A percentile compares a stretch with the other conserved stretches of the same genome.
Evolutionary conservation across 30 jellyfish, hydroid and myxozoan genomes (phyloP).

Genomic region (Turritopsis dohrnii): DNA sequence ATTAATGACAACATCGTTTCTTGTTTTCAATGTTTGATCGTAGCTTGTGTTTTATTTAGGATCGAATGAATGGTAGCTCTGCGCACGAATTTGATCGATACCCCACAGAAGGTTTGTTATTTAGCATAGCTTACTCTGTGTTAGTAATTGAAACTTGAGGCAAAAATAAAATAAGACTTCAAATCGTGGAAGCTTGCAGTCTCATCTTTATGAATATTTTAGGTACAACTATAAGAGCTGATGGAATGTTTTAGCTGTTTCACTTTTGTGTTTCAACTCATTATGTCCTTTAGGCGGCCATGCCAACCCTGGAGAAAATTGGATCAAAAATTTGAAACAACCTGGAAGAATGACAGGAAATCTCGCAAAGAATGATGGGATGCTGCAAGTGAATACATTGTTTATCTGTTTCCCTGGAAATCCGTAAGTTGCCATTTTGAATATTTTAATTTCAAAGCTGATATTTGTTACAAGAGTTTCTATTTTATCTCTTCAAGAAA

Average conservation of each 20-base stretch:
- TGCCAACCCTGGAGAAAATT: slow-evolving; percentile 91
- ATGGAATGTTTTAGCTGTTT: no score
- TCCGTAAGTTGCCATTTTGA: no score
- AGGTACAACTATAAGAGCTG: no score
- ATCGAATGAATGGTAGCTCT: slow-evolving; percentile 5
- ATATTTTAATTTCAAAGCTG: no score
- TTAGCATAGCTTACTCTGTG: not conserved
- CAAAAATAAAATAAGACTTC: no score
- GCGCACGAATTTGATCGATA: not conserved
- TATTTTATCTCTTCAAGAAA: not conserved
- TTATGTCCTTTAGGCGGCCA: slow-evolving; percentile 62
- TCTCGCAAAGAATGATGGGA: slow-evolving; percentile 21
- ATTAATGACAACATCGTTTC: no score
- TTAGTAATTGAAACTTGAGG: no score
- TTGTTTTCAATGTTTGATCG: no score
- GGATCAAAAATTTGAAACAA: slow-evolving; percentile 70
- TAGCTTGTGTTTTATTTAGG: not conserved
- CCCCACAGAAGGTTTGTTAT: slow-evolving; percentile 12
- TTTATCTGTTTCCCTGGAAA: slow-evolving; percentile 87
- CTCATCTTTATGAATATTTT: no score
- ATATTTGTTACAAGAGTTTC: not conserved
- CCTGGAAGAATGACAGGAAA: slow-evolving; percentile 99
- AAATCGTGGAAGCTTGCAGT: no score
- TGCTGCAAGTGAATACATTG: slow-evolving; percentile 74
- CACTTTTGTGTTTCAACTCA: not conserved